These are phyloP conservation scores for Dicycla oo DNA, from an alignment of 2,888 invertebrate genomes.

Conservation along the genomic window DNA sequence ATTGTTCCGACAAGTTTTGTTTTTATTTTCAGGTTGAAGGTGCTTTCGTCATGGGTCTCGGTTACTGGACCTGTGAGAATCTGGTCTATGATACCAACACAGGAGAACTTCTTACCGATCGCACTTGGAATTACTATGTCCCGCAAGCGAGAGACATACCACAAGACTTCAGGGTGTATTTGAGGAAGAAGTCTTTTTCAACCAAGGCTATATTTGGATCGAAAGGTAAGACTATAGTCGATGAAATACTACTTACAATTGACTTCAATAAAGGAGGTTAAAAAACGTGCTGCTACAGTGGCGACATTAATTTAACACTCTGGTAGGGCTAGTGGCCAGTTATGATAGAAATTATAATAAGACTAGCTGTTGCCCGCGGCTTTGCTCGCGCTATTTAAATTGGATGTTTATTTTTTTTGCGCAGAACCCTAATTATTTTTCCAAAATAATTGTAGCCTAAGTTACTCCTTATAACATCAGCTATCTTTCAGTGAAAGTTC, in stretches of 20 bases:
- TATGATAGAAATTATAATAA: too few species aligned
- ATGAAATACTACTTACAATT: too few species aligned
- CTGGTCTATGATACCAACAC: slow-evolving; percentile 90
- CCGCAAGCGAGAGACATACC: slow-evolving; percentile 94
- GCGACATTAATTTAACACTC: too few species aligned
- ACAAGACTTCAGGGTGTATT: slow-evolving; percentile 92
- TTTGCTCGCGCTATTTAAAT: too few species aligned
- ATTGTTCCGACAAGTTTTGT: not conserved
- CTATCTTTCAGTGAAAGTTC: too few species aligned
- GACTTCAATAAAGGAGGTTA: not conserved
- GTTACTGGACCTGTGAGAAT: slow-evolving; percentile 93
- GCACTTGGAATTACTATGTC: slow-evolving; percentile 94
- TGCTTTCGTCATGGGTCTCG: slow-evolving; percentile 93
- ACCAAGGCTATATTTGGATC: slow-evolving; percentile 89
- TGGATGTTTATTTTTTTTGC: too few species aligned
- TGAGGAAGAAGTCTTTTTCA: slow-evolving; percentile 91
- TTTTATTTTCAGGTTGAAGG: slow-evolving; percentile 89
- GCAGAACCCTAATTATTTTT: too few species aligned
- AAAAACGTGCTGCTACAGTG: too few species aligned
- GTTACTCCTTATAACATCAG: too few species aligned
- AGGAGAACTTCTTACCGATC: slow-evolving; percentile 92
- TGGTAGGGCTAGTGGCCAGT: too few species aligned
- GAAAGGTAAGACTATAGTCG: slow-evolving; percentile 52
- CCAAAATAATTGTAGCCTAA: too few species aligned
- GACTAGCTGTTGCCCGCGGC: too few species aligned